Evolutionary conservation across 2,113 vertebrate species (phyloP), one percentile per base, ranked within the genome.

Genomic region (Hippocampus mohnikei): DNA sequence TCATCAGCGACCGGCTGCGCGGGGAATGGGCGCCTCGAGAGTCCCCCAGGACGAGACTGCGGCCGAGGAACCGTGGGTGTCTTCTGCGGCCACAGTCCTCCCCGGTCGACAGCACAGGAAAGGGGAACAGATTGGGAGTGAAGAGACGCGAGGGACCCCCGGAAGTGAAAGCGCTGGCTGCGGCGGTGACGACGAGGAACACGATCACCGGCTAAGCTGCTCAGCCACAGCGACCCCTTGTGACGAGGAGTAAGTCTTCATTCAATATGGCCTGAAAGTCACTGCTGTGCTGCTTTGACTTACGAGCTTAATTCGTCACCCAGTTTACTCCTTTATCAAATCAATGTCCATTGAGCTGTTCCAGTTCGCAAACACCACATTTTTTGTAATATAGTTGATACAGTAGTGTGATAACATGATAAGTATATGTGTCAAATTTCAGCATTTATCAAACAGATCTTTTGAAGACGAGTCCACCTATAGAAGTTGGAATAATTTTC

Each of bases 131-230:
- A 84, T 76, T 68, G 87, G 78, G 82, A 81, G 73, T 81, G 79
- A 79, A 84, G 74, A 74, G 77, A 53, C 79, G 82, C 84, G 42
- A 79, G 77, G 75, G 78, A 62, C 74, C 85, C 89, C 91, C 91
- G 92, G 92, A 92, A 87, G 87, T 85, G 69, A 76, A 84, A 73
- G 84, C 13, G 72, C 63, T 40, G 66, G 50, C 61, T 70, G 72
- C 80, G 74, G 80, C 76, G 78, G 76, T 72, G 67, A 82, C 44
- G 68, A 77, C 0, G 48, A 63, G 64, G 60, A 46, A 9, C 12
- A 46, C 10, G 60, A 53, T 25, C 27, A 33, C 27, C 27, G 58
- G 58, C 58, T 33, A 1, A 44, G 16, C n/a, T 8, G 27, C 8
- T 10, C 63, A 20, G 63, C n/a, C 56, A 84, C 80, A 87, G 87